Conservation (phyloP, 2,113 vertebrate genomes). For the Dasyurus viverrinus region DNA sequence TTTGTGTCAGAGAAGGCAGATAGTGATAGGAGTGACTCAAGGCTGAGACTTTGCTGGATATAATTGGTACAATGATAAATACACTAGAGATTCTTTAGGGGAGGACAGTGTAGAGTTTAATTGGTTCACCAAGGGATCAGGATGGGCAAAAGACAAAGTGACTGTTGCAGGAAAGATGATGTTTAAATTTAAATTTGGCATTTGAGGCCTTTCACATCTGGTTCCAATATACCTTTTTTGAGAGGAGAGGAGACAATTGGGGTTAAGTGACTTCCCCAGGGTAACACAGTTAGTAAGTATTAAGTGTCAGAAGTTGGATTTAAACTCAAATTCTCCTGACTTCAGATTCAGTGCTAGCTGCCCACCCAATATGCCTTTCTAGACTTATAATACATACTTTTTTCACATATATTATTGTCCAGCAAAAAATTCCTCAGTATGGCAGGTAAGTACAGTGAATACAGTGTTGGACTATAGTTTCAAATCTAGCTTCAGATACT, state of each 20-base stretch:
- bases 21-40: background rate
- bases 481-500: background rate
- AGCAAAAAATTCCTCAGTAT: background rate
- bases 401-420: background rate
- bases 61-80: background rate
- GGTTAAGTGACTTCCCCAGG: too few species aligned
- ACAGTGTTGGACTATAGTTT: background rate
- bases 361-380: background rate
- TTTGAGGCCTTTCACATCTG: background rate
- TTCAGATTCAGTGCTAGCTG: too few species aligned
- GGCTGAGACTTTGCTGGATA: background rate
- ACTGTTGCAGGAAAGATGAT: background rate
- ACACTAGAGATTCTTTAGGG: background rate
- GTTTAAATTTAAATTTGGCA: background rate
- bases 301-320: too few species aligned
- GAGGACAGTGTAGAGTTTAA: background rate
- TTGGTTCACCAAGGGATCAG: background rate
- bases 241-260: too few species aligned
- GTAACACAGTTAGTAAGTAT: too few species aligned
- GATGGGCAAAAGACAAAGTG: background rate
- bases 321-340: too few species aligned
- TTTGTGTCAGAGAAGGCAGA: background rate
- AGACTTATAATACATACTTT: background rate
- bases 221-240: background rate
- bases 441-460: background rate